A percentile compares a stretch with the other conserved stretches of the same genome.
Evolutionary conservation across 2,797 vertebrate genomes (phyloP).

Genomic region (Galago senegalensis): DNA sequence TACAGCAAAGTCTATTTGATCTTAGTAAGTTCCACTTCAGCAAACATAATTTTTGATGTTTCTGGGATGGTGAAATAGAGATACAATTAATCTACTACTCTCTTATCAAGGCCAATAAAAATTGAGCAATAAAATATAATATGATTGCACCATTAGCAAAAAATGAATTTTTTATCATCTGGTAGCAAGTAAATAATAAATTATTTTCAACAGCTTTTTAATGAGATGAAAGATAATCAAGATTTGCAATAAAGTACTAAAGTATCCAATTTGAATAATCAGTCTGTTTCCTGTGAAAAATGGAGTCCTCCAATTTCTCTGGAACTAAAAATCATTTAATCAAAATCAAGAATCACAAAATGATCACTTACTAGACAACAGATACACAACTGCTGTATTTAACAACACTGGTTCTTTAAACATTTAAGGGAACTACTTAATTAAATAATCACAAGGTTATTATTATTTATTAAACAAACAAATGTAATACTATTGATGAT

Average conservation of each 20-base stretch:
- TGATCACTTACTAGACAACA: background rate
- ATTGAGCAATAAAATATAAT: conserved; percentile 87
- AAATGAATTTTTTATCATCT: conserved; percentile 89
- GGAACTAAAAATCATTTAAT: conserved; percentile 32
- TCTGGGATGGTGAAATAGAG: conserved; percentile 75
- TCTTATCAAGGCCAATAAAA: conserved; percentile 87
- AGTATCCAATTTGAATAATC: conserved; percentile 77
- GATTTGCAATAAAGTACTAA: conserved; percentile 68
- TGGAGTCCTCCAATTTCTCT: conserved; percentile 28
- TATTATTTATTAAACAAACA: background rate
- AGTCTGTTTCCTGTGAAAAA: conserved; percentile 70
- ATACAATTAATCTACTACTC: conserved; percentile 85
- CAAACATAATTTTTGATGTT: conserved; percentile 81
- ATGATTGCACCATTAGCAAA: conserved; percentile 86
- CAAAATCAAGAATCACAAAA: background rate
- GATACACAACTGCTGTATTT: background rate
- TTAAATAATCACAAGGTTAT: too few relatives aligned
- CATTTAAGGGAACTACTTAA: background rate
- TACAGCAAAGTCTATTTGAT: conserved; percentile 77
- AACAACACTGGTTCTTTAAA: background rate
- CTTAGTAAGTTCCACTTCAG: conserved; percentile 71
- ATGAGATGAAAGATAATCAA: conserved; percentile 86
- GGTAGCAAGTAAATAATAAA: conserved; percentile 87
- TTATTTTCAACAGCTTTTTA: conserved; percentile 88
- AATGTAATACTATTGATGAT: background rate